Evolutionary conservation across 1,140 invertebrate genomes (phyloP).

Genomic region (Drosophila kikkawai): DNA sequence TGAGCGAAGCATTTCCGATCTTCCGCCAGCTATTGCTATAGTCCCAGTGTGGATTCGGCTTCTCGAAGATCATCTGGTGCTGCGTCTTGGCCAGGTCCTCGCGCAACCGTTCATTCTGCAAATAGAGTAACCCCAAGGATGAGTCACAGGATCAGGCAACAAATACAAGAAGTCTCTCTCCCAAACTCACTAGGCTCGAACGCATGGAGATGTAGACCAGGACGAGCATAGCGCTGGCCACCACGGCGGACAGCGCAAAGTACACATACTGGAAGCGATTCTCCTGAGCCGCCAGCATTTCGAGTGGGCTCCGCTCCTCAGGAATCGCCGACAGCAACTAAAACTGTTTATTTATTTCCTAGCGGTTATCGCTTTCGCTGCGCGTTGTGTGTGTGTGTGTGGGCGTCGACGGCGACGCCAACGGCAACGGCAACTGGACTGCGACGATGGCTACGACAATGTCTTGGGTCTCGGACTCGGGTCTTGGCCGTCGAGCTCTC

Average conservation of each 20-base stretch:
- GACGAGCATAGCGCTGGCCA: constrained; percentile 71
- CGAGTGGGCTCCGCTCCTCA: constrained; percentile 42
- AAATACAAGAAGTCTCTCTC: not conserved
- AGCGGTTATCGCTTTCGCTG: constrained; percentile 17
- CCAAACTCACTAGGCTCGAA: constrained; percentile 75
- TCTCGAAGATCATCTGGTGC: constrained; percentile 56
- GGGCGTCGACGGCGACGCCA: constrained; percentile 13
- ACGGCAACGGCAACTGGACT: constrained; percentile 9
- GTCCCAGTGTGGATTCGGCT: constrained; percentile 71
- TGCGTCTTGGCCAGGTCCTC: constrained; percentile 66
- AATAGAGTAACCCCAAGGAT: not conserved
- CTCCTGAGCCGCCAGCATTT: constrained; percentile 69
- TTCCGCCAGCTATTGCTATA: constrained; percentile 77
- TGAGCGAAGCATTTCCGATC: constrained; percentile 62
- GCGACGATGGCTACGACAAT: constrained; percentile 11
- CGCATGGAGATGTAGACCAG: constrained; percentile 78
- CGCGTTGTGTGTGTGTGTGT: constrained; percentile 8
- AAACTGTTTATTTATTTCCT: constrained; percentile 62
- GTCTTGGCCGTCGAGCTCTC: constrained; percentile 9
- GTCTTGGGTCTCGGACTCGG: constrained; percentile 19
- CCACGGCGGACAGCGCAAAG: constrained; percentile 73
- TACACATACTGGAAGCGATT: constrained; percentile 82
- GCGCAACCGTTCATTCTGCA: constrained; percentile 73
- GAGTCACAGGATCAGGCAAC: not conserved
- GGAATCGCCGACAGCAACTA: constrained; percentile 61